Evolutionary conservation across 2,113 vertebrate species (phyloP).

Genomic region (Nothoprocta perdicaria): DNA sequence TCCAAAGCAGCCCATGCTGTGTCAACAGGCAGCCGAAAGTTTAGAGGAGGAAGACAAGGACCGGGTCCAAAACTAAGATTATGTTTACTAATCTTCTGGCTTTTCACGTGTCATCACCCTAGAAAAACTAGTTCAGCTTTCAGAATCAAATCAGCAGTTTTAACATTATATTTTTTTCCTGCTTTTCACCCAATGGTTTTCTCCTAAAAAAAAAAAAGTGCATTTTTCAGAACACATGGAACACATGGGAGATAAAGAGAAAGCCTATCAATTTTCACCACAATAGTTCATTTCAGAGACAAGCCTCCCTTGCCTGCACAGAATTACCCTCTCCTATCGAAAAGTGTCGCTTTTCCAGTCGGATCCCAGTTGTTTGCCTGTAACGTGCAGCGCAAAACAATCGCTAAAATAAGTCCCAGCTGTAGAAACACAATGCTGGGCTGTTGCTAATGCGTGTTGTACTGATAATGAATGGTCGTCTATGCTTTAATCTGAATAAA

Average conservation of each 20-base stretch:
- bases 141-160: slow-evolving; percentile 6
- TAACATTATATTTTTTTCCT: neutral
- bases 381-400: slow-evolving; percentile 52
- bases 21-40: neutral
- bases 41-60: neutral
- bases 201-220: neutral
- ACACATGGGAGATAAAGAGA: rapidly evolving
- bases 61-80: slow-evolving; percentile 6
- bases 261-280: slow-evolving; percentile 41
- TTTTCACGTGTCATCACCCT: slow-evolving; percentile 45
- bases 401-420: slow-evolving; percentile 70
- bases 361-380: slow-evolving; percentile 69
- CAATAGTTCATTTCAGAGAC: slow-evolving; percentile 33
- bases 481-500: slow-evolving; percentile 81
- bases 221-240: neutral
- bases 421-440: slow-evolving; percentile 75
- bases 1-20: neutral
- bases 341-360: slow-evolving; percentile 44
- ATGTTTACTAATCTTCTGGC: slow-evolving; percentile 32
- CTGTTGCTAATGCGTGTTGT: slow-evolving; percentile 71
- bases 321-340: slow-evolving; percentile 50
- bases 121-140: slow-evolving; percentile 21
- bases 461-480: slow-evolving; percentile 77
- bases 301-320: slow-evolving; percentile 22
- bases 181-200: neutral